A percentile compares a stretch with the other conserved stretches of the same genome.
phyloP scores from a whole-genome alignment of 2,797 vertebrate genomes.

The Brachymystax lenok region DNA sequence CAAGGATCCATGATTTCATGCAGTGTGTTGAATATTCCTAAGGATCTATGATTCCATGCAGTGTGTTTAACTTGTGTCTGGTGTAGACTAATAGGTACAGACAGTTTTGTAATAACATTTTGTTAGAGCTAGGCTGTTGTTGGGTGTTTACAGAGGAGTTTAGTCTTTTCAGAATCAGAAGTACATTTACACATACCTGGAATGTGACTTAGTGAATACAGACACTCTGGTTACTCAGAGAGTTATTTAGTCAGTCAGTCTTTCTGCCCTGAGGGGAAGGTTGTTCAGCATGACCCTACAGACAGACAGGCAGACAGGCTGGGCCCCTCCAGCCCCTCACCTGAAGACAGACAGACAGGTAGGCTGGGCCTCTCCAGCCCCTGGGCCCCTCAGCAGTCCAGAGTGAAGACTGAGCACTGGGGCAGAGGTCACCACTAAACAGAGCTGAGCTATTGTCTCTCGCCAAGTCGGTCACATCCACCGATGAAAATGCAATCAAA shows the following conservation, averaged over 20 bases:
- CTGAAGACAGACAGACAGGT: neutral
- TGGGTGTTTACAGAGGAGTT: constrained; percentile 16
- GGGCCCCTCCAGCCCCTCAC: neutral
- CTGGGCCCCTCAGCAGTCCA: neutral
- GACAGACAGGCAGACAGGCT: neutral
- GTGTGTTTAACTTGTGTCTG: neutral
- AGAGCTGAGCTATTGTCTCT: constrained; percentile 63
- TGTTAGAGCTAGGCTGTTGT: constrained; percentile 40
- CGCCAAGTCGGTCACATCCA: constrained; percentile 77
- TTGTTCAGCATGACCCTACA: constrained; percentile 70
- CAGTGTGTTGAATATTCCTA: too few relatives aligned
- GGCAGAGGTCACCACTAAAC: constrained; percentile 79
- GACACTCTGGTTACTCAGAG: constrained; percentile 68
- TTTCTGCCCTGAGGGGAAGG: constrained; percentile 67
- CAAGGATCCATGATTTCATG: too few relatives aligned
- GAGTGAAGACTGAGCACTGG: constrained; percentile 45
- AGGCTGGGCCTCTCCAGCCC: neutral
- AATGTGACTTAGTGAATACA: constrained; percentile 6
- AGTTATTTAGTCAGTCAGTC: constrained; percentile 53
- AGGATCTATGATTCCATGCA: neutral
- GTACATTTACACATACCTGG: too few relatives aligned
- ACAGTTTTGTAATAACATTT: constrained; percentile 3
- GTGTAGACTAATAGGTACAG: neutral
- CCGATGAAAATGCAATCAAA: constrained; percentile 84
- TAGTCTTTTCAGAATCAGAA: too few relatives aligned